Conservation (phyloP, 2,797 vertebrate species). For the Sternotherus odoratus region DNA sequence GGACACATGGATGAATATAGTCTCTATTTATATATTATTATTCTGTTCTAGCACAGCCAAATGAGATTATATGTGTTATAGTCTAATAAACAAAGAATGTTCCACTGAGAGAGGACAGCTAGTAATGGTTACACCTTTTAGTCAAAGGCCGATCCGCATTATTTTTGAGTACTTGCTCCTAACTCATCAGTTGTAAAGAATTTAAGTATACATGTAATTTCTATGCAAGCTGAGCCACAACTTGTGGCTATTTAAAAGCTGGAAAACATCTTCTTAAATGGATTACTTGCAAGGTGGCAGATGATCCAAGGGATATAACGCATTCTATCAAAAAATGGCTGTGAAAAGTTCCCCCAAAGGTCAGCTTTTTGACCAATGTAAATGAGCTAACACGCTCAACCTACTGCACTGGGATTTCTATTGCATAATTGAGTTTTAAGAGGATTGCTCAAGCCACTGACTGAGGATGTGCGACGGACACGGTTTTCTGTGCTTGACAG, state of each 20-base stretch:
- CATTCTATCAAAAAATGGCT: neutral
- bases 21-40: neutral
- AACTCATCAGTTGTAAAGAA: slow-evolving; percentile 70
- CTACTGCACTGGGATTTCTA: neutral
- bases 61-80: slow-evolving; percentile 52
- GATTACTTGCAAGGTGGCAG: slow-evolving; percentile 60
- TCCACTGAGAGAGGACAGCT: slow-evolving; percentile 65
- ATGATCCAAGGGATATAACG: slow-evolving; percentile 46
- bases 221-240: slow-evolving; percentile 67
- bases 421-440: slow-evolving; percentile 62
- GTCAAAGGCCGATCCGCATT: slow-evolving; percentile 64
- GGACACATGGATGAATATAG: slow-evolving; percentile 18
- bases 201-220: slow-evolving; percentile 74
- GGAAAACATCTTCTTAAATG: slow-evolving; percentile 53
- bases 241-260: slow-evolving; percentile 55
- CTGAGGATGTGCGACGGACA: slow-evolving; percentile 73
- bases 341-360: neutral
- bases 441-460: slow-evolving; percentile 58
- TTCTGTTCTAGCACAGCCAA: slow-evolving; percentile 44
- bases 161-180: slow-evolving; percentile 39
- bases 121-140: slow-evolving; percentile 67
- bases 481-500: slow-evolving; percentile 66
- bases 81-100: slow-evolving; percentile 47
- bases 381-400: neutral
- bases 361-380: slow-evolving; percentile 34